Conservation (phyloP, 2,888 invertebrate species). For the Callosobruchus maculatus region DNA sequence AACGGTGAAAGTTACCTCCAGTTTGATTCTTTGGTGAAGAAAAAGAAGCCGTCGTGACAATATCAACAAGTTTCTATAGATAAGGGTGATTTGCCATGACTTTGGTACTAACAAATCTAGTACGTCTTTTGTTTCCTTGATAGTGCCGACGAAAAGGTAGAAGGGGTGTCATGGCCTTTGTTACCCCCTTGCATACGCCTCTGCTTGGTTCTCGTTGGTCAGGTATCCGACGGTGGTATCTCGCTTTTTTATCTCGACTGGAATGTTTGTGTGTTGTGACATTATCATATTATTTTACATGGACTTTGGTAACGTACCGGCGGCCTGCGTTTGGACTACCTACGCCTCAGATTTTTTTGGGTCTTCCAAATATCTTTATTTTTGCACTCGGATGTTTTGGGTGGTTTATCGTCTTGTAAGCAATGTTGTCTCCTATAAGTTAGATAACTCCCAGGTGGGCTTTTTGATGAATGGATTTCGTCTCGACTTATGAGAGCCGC, state of each 20-base stretch:
- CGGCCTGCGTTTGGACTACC: neutral
- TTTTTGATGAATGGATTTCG: neutral
- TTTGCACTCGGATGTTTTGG: neutral
- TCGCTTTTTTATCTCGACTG: slow-evolving; percentile 20
- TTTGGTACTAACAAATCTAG: no score
- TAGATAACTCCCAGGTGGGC: neutral
- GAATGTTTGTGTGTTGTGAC: slow-evolving; percentile 25
- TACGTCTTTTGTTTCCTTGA: no score
- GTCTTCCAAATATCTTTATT: neutral
- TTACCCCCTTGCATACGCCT: no score
- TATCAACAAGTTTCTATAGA: no score
- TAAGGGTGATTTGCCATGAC: no score
- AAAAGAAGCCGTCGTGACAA: no score
- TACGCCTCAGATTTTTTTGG: neutral
- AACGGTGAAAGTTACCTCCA: no score
- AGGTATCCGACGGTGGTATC: slow-evolving; percentile 18
- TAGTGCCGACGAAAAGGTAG: no score
- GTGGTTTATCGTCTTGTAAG: neutral
- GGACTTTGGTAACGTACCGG: slow-evolving; percentile 6
- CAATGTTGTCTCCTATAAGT: neutral
- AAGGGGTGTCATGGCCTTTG: no score
- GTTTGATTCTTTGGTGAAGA: no score
- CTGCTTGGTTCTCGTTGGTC: no score
- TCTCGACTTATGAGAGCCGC: neutral
- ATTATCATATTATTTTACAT: slow-evolving; percentile 27